phyloP scores from a whole-genome alignment of 2,113 vertebrate genomes.

The Puma concolor region DNA sequence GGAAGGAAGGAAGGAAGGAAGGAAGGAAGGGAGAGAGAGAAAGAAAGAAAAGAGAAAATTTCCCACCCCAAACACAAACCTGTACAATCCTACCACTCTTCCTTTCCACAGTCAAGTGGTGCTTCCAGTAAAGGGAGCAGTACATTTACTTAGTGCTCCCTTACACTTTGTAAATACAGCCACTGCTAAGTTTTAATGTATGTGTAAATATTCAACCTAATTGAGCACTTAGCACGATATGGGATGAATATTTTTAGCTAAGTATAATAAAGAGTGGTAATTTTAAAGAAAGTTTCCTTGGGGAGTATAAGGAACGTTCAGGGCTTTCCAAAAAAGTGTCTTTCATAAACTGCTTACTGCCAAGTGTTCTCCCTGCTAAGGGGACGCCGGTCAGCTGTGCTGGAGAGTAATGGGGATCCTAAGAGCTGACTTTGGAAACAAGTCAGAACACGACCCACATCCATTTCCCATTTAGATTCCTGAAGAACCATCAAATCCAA shows the following conservation, averaged over 20 bases:
- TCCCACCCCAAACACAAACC: not conserved
- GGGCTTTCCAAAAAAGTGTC: slow-evolving; percentile 59
- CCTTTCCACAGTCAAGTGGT: not conserved
- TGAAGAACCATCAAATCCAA: slow-evolving; percentile 69
- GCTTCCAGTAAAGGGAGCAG: not conserved
- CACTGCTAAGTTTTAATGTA: not conserved
- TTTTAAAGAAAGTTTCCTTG: slow-evolving; percentile 70
- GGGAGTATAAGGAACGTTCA: slow-evolving; percentile 51
- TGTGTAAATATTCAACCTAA: not conserved
- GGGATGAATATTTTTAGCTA: slow-evolving; percentile 12
- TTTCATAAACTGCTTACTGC: slow-evolving; percentile 48
- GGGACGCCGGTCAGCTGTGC: slow-evolving; percentile 60
- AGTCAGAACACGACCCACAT: slow-evolving; percentile 59
- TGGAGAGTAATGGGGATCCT: slow-evolving; percentile 43
- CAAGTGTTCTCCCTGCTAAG: slow-evolving; percentile 53
- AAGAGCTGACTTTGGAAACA: slow-evolving; percentile 57
- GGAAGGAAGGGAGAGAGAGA: too few relatives aligned
- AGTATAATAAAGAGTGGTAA: slow-evolving; percentile 37
- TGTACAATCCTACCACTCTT: too few relatives aligned
- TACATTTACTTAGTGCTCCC: not conserved
- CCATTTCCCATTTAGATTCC: slow-evolving; percentile 61
- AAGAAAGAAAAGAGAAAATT: not conserved
- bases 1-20: too few relatives aligned
- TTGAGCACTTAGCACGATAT: not conserved
- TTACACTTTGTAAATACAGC: not conserved